Percentiles rank a stretch among this genome's conserved stretches.
Conservation (phyloP, 1,140 invertebrate genomes). For the Periplaneta americana region DNA sequence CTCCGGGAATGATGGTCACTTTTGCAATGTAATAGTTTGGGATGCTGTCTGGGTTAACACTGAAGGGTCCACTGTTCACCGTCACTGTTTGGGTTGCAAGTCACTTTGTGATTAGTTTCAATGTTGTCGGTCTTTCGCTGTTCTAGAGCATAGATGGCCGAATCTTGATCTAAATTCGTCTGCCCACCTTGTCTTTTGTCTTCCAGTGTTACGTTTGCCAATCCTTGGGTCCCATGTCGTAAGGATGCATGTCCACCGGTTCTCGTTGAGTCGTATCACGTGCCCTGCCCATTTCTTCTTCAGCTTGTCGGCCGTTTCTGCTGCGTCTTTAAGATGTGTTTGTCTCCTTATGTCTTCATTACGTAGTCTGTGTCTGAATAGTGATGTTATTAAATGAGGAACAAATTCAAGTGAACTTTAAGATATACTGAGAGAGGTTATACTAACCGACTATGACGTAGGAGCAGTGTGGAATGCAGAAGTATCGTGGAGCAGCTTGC, state of each 20-base stretch:
- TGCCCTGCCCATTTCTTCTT: not conserved
- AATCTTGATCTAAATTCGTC: not conserved
- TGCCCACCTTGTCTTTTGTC: not conserved
- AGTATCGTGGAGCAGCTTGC: constrained; percentile 39
- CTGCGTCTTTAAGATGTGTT: no score
- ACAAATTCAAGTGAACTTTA: not conserved
- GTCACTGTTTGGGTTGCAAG: no score
- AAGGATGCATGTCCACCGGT: not conserved
- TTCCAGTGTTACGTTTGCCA: not conserved
- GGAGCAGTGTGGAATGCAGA: constrained; percentile 44
- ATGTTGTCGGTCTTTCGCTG: no score
- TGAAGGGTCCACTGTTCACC: no score
- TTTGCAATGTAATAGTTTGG: no score
- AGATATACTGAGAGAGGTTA: not conserved
- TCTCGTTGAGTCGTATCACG: not conserved
- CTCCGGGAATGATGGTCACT: no score
- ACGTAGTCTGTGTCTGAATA: no score
- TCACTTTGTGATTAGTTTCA: no score
- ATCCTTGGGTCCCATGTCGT: not conserved
- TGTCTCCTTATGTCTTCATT: no score
- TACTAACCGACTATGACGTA: constrained; percentile 36
- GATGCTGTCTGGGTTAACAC: no score
- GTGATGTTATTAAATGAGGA: not conserved
- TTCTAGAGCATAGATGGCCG: no score
- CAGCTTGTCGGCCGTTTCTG: not conserved